Percentiles rank a stretch among this genome's conserved stretches.
Evolutionary conservation across 2,888 invertebrate species (phyloP).

Genomic region (Blomia tropicalis): DNA sequence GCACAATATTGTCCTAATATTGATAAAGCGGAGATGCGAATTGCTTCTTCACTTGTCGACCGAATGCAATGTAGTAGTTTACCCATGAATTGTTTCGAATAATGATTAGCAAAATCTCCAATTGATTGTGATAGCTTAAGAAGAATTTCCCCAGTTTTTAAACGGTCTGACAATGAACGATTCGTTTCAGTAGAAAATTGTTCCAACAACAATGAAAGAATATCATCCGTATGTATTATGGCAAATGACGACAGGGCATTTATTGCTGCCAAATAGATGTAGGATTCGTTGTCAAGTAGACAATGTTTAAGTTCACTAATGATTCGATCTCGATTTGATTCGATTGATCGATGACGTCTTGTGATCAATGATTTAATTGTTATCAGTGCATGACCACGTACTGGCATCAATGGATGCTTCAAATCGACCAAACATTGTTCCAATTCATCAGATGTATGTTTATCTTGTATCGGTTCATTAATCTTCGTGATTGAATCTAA

Average conservation of each 20-base stretch:
- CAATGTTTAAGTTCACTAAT: slow-evolving; percentile 59
- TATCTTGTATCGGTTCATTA: too few relatives aligned
- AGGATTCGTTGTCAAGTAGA: slow-evolving; percentile 59
- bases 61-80: slow-evolving; percentile 52
- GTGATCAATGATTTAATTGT: slow-evolving; percentile 54
- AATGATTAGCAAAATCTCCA: slow-evolving; percentile 55
- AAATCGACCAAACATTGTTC: slow-evolving; percentile 43
- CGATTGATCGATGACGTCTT: slow-evolving; percentile 46
- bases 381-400: slow-evolving; percentile 62
- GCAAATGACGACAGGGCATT: slow-evolving; percentile 56
- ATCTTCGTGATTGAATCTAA: too few relatives aligned
- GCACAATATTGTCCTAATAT: slow-evolving; percentile 65
- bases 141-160: slow-evolving; percentile 25
- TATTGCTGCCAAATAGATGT: slow-evolving; percentile 60
- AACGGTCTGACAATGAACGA: slow-evolving; percentile 28
- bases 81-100: slow-evolving; percentile 52
- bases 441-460: neutral
- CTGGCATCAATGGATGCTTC: slow-evolving; percentile 55
- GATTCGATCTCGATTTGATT: slow-evolving; percentile 49
- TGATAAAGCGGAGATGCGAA: slow-evolving; percentile 63
- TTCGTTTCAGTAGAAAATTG: slow-evolving; percentile 42
- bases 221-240: slow-evolving; percentile 48
- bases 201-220: slow-evolving; percentile 50
- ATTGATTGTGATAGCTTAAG: slow-evolving; percentile 19
- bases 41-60: slow-evolving; percentile 52